Conservation (phyloP, 1,140 invertebrate species). For the Habropoda laboriosa region DNA sequence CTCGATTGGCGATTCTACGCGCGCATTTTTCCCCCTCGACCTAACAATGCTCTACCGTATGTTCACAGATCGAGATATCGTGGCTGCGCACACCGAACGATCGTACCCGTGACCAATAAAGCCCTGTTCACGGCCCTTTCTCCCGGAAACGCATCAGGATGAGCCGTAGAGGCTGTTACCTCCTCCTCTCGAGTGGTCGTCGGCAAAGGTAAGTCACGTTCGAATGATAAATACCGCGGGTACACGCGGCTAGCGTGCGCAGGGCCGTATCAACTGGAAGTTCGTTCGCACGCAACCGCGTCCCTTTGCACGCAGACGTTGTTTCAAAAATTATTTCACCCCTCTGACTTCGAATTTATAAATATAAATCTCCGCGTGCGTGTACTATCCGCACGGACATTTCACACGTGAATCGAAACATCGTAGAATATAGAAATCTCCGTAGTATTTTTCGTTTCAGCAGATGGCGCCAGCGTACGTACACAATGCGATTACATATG, state of each 20-base stretch:
- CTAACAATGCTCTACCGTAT: background rate
- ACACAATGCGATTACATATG: background rate
- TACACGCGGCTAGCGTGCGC: conserved; percentile 30
- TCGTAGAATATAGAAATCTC: background rate
- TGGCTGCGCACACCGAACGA: background rate
- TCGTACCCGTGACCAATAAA: background rate
- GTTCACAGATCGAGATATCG: conserved; percentile 9
- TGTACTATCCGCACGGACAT: background rate
- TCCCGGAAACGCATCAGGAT: conserved; percentile 42
- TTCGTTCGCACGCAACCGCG: background rate
- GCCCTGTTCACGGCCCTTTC: conserved; percentile 21
- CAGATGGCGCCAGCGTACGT: background rate
- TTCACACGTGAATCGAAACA: background rate
- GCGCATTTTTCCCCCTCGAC: background rate
- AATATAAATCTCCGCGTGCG: background rate
- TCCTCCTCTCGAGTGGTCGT: conserved; percentile 19
- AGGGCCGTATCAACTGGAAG: conserved; percentile 23
- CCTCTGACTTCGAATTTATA: background rate
- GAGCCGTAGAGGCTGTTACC: conserved; percentile 32
- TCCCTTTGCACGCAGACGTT: too few species aligned
- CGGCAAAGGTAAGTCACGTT: conserved; percentile 52
- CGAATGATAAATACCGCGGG: conserved; percentile 57
- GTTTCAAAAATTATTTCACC: background rate
- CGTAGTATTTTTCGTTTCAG: background rate
- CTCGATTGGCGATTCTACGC: background rate